A percentile compares a stretch with the other conserved stretches of the same genome.
phyloP scores from a whole-genome alignment of 1,140 invertebrate species.

The Cylas formicarius region DNA sequence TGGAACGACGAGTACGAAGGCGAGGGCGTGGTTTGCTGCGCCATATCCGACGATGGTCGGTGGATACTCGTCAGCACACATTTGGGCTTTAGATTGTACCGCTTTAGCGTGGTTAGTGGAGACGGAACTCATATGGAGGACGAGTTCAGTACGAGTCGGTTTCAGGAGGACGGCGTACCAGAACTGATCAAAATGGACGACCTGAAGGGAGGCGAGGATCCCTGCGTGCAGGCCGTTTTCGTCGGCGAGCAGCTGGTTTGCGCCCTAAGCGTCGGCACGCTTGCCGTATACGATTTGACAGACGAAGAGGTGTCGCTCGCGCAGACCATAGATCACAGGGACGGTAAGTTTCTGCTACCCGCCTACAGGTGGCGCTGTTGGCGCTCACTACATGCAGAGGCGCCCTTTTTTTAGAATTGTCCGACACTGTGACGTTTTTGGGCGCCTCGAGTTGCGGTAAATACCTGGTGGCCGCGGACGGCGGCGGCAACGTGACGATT shows the following conservation, averaged over 20 bases:
- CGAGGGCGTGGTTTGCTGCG: slow-evolving; percentile 57
- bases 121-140: not conserved
- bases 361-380: no score
- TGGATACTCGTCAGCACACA: slow-evolving; percentile 69
- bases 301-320: slow-evolving; percentile 19
- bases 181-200: slow-evolving; percentile 44
- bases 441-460: slow-evolving; percentile 49
- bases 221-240: slow-evolving; percentile 37
- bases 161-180: slow-evolving; percentile 42
- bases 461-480: slow-evolving; percentile 57
- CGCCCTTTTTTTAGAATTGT: slow-evolving; percentile 40
- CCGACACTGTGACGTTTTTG: slow-evolving; percentile 46
- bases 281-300: slow-evolving; percentile 29
- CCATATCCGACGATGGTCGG: slow-evolving; percentile 59
- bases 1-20: slow-evolving; percentile 47
- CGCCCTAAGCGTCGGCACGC: slow-evolving; percentile 23
- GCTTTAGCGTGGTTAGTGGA: slow-evolving; percentile 49
- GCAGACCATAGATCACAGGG: slow-evolving; percentile 22
- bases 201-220: slow-evolving; percentile 34
- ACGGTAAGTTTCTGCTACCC: no score
- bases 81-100: slow-evolving; percentile 56
- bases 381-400: no score
- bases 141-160: not conserved
- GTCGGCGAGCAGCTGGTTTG: slow-evolving; percentile 31
- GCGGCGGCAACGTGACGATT: slow-evolving; percentile 51